Percentiles rank a stretch among this genome's conserved stretches.
Evolutionary conservation across 2,797 vertebrate species (phyloP).

Genomic region (Hydrolagus colliei): DNA sequence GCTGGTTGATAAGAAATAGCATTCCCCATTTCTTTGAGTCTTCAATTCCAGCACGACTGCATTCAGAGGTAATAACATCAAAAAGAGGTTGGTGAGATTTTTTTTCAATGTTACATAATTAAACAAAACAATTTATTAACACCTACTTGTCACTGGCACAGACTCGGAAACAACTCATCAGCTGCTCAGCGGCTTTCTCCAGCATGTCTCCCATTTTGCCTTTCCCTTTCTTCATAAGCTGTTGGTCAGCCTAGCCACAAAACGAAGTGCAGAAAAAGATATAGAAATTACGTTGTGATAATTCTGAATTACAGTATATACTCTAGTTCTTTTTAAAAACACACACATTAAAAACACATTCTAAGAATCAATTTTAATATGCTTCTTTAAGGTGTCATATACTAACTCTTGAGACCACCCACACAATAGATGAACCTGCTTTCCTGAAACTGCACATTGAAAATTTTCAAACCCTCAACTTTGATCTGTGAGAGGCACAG

Average conservation of each 20-base stretch:
- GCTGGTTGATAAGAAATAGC: constrained; percentile 92
- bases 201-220: constrained; percentile 87
- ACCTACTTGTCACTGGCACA: constrained; percentile 97
- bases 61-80: not conserved
- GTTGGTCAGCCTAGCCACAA: constrained; percentile 77
- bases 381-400: not conserved
- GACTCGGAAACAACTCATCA: constrained; percentile 94
- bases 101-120: not conserved
- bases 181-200: constrained; percentile 87
- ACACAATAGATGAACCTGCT: too few relatives aligned
- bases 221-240: constrained; percentile 81
- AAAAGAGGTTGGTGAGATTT: not conserved
- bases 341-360: constrained; percentile 19
- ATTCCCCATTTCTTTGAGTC: constrained; percentile 98
- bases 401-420: not conserved
- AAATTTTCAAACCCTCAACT: too few relatives aligned
- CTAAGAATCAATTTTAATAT: not conserved
- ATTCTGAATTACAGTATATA: not conserved
- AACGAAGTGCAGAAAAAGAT: not conserved
- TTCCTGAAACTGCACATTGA: too few relatives aligned
- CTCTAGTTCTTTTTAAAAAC: not conserved
- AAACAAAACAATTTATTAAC: not conserved
- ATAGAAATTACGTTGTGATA: not conserved
- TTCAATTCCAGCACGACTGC: constrained; percentile 84
- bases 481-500: too few relatives aligned